Conservation (phyloP, 2,888 invertebrate species). For the Nomada fucata region DNA sequence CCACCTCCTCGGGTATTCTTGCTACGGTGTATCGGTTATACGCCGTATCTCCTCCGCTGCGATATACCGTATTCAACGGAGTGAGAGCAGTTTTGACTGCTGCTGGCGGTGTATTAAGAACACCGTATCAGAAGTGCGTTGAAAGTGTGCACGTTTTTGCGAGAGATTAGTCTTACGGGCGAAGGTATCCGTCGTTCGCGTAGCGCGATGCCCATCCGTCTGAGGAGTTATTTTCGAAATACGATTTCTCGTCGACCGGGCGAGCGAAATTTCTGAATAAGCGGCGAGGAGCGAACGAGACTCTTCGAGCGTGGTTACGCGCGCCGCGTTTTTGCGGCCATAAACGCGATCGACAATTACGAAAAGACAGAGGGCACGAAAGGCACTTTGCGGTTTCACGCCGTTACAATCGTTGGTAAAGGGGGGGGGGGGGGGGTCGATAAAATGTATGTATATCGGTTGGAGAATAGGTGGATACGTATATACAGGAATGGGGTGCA, state of each 20-base stretch:
- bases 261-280: background rate
- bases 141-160: conserved; percentile 57
- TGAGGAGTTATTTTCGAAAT: background rate
- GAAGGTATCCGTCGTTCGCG: conserved; percentile 40
- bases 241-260: conserved; percentile 1
- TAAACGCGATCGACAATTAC: conserved; percentile 28
- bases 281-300: background rate
- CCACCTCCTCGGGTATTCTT: conserved; percentile 42
- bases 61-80: conserved; percentile 4
- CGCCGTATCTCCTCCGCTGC: conserved; percentile 15
- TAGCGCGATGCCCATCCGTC: background rate
- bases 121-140: conserved; percentile 41
- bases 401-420: conserved; percentile 43
- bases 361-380: conserved; percentile 19
- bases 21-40: conserved; percentile 26
- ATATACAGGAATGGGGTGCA: conserved; percentile 52
- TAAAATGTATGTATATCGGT: conserved; percentile 65
- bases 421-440: conserved; percentile 70
- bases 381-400: conserved; percentile 55
- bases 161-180: conserved; percentile 72
- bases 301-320: conserved; percentile 3
- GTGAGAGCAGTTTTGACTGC: conserved; percentile 28
- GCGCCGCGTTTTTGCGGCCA: background rate
- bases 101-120: conserved; percentile 2
- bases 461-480: conserved; percentile 35